phyloP scores from a whole-genome alignment of 2,797 vertebrate species.

The Lycodopsis pacificus region DNA sequence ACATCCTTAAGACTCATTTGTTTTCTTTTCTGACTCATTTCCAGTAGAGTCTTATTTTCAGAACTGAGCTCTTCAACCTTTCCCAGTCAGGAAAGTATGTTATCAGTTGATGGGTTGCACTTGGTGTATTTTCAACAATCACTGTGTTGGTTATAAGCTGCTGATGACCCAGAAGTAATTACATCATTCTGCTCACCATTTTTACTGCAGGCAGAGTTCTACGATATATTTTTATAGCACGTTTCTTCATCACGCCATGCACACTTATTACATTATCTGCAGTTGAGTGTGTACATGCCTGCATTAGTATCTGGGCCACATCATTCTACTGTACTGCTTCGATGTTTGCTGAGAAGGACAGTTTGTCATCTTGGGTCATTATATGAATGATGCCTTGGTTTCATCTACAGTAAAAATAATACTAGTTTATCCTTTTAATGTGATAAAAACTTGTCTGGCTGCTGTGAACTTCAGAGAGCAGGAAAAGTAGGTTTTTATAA shows the following conservation, averaged over 20 bases:
- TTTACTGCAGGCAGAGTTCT: background rate
- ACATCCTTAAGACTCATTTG: background rate
- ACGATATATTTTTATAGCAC: background rate
- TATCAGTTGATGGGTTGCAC: no score
- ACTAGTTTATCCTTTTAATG: background rate
- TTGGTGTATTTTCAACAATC: no score
- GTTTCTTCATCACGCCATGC: background rate
- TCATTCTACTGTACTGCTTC: background rate
- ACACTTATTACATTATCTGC: constrained; percentile 1
- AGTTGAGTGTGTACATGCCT: constrained; percentile 6
- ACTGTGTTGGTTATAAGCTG: no score
- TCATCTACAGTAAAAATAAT: background rate
- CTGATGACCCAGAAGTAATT: no score
- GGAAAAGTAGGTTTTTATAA: background rate
- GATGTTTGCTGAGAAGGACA: background rate
- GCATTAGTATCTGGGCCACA: background rate
- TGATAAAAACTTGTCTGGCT: background rate
- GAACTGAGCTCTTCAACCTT: no score
- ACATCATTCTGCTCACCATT: background rate
- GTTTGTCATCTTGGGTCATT: background rate
- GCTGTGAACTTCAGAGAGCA: background rate
- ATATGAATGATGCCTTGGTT: background rate
- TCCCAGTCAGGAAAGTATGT: no score
- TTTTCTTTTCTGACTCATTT: background rate
- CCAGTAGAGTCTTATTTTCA: no score